phyloP scores from a whole-genome alignment of 2,797 vertebrate species.

The Hydrocynus forskahlii region DNA sequence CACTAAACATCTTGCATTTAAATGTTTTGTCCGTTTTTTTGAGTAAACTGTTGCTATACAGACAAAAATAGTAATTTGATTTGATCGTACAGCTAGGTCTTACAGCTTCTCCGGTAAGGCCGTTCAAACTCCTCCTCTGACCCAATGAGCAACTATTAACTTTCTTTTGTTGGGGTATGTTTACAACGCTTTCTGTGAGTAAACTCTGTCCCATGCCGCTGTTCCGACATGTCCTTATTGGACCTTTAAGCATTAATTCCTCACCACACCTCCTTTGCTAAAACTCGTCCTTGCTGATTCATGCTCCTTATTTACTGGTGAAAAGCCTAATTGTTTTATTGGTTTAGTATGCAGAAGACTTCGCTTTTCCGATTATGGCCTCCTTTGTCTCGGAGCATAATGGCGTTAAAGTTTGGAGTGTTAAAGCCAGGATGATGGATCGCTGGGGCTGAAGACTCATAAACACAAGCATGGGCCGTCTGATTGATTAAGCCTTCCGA shows the following conservation, averaged over 20 bases:
- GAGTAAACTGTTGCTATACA: too few relatives aligned
- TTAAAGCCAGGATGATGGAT: conserved; percentile 72
- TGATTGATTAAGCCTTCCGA: conserved; percentile 79
- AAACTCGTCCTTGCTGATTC: conserved; percentile 67
- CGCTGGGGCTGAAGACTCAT: conserved; percentile 69
- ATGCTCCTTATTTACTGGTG: conserved; percentile 56
- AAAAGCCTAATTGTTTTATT: conserved; percentile 54
- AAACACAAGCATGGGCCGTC: conserved; percentile 75
- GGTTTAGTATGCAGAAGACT: conserved; percentile 58
- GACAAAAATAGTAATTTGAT: too few relatives aligned
- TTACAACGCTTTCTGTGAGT: not conserved
- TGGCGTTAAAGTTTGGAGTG: conserved; percentile 60
- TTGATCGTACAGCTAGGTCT: too few relatives aligned
- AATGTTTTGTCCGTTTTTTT: too few relatives aligned
- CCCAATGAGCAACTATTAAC: too few relatives aligned
- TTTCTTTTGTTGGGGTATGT: not conserved
- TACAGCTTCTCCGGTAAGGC: too few relatives aligned
- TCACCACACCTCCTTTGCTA: conserved; percentile 61
- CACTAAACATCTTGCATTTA: too few relatives aligned
- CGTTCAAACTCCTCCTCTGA: too few relatives aligned
- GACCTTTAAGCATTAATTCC: conserved; percentile 61
- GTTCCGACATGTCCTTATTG: conserved; percentile 16
- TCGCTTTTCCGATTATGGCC: conserved; percentile 68
- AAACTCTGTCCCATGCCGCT: too few relatives aligned
- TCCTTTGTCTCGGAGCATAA: conserved; percentile 70